Evolutionary conservation across 2,888 invertebrate species (phyloP), one percentile per base, ranked within the genome.

Genomic region (Eristalis intricaria): DNA sequence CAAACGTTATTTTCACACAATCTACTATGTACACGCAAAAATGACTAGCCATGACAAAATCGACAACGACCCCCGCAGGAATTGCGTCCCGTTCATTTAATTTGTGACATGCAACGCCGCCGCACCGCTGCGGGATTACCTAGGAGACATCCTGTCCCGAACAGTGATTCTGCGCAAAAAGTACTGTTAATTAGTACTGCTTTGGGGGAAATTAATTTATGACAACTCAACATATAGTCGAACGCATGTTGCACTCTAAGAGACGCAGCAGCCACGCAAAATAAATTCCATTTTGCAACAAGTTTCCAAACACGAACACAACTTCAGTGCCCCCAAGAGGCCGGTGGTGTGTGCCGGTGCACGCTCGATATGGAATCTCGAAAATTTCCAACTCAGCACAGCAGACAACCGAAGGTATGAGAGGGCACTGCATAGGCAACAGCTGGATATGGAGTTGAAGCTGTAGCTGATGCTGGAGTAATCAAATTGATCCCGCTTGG

Each of bases 121-220:
- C 74, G 82, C 56, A 78, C 40, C 78, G 65, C 78, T 78, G 82
- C 40, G 83, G 60, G 65, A 82, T 86, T 73, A 73, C 76, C 61
- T 66, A 56, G 71, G 83, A 63, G 68, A 71, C 77, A 87, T 84
- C 80, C 76, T 79, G 43, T 78, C 66, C 60, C 32, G 23, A 64
- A 76, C 75, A 74, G 29, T 74, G 79, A 71, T 80, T 58, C 79
- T 58, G 63, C 78, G 68, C 61, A 63, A 68, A 71, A 75, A 79
- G 78, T 82, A 71, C 83, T 87, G 86, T 83, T 87, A 87, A 87
- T 87, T 87, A 87, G 86, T 68, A 68, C 64, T 83, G 75, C 79
- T 87, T 56, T 50, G 19, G 58, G 58, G 71, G 32, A 68, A 87
- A 87, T 83, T 83, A 87, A 87, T 87, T 87, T 87, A 87, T 87